Evolutionary conservation across 2,797 vertebrate genomes (phyloP), one percentile per base, ranked within the genome.

Genomic region (Propithecus deckenii): DNA sequence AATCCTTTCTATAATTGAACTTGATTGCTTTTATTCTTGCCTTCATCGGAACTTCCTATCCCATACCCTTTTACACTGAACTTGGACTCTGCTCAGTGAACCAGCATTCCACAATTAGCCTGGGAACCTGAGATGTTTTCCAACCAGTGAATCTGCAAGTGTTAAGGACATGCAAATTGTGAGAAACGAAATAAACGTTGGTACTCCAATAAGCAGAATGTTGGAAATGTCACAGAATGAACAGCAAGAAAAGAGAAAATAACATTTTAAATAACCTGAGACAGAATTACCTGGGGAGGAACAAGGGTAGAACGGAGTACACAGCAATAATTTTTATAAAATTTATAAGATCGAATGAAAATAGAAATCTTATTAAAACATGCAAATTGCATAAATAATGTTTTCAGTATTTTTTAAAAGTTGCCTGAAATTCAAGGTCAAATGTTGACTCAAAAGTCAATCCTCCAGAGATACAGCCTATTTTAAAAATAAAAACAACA

Each of bases 341-440:
- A 71, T n/a, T 86, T 71, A 83, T 1, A 59, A 46, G n/a, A 20
- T 32, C 23, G 50, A 55, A 81, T 46, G 38, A 43, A n/a, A 79
- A 90, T 50, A 15, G 69, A 41, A 32, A 48, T 30, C 8, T 43
- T 46, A 28, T 38, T 25, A 50, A 63, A 43, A 74, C 25, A 48
- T 14, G 11, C 18, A 78, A 67, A 90, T 76, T 57, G 38, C 15
- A 59, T 30, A 41, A 28, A 76, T 30, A 69, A 85, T 55, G 6
- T 71, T 57, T 63, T 90, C 38, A 79, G 22, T 57, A 71, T 84
- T 93, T 74, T 88, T 69, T 9, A 11, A 57, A 57, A 86, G 61
- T 50, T 78, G n/a, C 14, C 92, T 95, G 50, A 81, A 46, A 92
- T 91, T 85, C 41, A 75, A 48, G 57, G 65, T 93, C 84, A 80